Conservation (phyloP, 1,140 invertebrate genomes). For the Panagrolaimus sp. region DNA sequence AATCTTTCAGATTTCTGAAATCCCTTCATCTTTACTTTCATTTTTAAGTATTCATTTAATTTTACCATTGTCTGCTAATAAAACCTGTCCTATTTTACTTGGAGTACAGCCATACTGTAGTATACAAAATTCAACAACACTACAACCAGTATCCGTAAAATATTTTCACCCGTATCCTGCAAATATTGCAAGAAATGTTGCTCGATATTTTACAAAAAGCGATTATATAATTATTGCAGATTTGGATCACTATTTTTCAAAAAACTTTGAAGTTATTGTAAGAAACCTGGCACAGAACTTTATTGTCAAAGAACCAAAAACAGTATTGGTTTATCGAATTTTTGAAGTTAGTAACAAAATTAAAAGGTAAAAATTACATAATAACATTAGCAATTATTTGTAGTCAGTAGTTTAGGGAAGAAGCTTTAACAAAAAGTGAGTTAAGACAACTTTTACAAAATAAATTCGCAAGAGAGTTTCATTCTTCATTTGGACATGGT, state of each 20-base stretch:
- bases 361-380: not conserved
- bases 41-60: not conserved
- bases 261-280: constrained; percentile 11
- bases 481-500: not conserved
- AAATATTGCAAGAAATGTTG: constrained; percentile 9
- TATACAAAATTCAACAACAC: too few relatives aligned
- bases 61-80: not conserved
- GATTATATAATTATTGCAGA: constrained; percentile 17
- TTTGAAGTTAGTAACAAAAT: constrained; percentile 15
- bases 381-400: not conserved
- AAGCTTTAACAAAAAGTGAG: constrained; percentile 14
- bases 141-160: too few relatives aligned
- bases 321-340: constrained; percentile 23
- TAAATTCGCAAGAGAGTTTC: constrained; percentile 20
- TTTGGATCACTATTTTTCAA: constrained; percentile 26
- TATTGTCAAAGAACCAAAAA: constrained; percentile 2
- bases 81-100: not conserved
- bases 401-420: not conserved
- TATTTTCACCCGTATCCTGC: not conserved
- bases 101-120: not conserved
- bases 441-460: constrained; percentile 10
- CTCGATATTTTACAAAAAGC: not conserved
- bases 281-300: constrained; percentile 10
- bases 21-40: not conserved
- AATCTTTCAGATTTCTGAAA: not conserved